phyloP scores from a whole-genome alignment of 2,888 invertebrate genomes.

The Amblyjoppa proteus region DNA sequence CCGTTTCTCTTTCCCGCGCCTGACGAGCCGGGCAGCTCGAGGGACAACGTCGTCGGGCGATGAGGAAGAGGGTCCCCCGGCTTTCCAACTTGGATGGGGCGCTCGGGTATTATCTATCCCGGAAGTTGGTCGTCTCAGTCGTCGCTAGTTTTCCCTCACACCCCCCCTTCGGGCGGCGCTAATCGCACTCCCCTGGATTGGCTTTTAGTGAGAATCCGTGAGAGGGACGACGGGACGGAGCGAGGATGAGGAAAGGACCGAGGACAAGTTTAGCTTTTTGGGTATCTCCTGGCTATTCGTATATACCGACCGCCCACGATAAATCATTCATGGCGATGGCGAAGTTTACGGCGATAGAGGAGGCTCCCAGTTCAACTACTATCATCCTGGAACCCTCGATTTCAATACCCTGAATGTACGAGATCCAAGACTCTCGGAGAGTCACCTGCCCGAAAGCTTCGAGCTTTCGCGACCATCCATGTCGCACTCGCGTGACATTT shows the following conservation, averaged over 20 bases:
- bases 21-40: constrained; percentile 23
- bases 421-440: constrained; percentile 4
- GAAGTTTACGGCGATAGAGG: constrained; percentile 44
- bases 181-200: constrained; percentile 80
- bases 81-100: constrained; percentile 62
- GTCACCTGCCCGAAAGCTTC: constrained; percentile 28
- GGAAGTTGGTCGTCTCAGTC: constrained; percentile 76
- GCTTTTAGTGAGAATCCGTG: constrained; percentile 78
- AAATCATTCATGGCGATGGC: constrained; percentile 48
- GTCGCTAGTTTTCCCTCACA: constrained; percentile 72
- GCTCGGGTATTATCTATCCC: constrained; percentile 78
- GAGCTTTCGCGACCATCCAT: not conserved
- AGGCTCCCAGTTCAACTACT: constrained; percentile 8
- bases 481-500: too few species aligned
- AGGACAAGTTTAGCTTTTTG: constrained; percentile 64
- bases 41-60: constrained; percentile 13
- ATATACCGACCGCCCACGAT: constrained; percentile 38
- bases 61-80: not conserved
- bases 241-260: constrained; percentile 33
- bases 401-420: constrained; percentile 33
- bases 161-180: constrained; percentile 77
- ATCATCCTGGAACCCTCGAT: constrained; percentile 21
- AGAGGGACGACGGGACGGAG: constrained; percentile 43
- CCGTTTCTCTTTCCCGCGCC: constrained; percentile 32
- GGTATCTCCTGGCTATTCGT: constrained; percentile 45